Conservation (phyloP, 2,113 vertebrate species). For the Chionis minor region DNA sequence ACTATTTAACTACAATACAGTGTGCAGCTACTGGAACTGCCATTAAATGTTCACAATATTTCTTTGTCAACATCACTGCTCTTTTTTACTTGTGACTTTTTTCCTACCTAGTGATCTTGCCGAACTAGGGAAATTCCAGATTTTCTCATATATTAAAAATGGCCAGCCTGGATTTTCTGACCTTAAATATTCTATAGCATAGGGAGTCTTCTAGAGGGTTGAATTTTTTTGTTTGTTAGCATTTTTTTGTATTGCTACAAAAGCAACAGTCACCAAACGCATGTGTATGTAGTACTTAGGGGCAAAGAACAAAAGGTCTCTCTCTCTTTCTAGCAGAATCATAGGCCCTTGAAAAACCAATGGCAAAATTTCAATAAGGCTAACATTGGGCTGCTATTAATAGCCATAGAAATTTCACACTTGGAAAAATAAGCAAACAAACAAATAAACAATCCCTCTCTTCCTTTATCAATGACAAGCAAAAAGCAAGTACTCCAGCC, state of each 20-base stretch:
- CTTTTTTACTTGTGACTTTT: neutral
- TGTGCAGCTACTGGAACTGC: conserved; percentile 55
- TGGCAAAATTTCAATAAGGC: neutral
- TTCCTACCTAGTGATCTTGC: neutral
- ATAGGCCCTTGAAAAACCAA: neutral
- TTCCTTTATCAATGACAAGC: neutral
- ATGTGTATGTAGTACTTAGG: accelerated
- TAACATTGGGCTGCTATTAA: neutral
- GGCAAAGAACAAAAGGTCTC: neutral
- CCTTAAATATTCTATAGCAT: neutral
- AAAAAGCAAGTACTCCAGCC: neutral
- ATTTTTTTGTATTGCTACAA: neutral
- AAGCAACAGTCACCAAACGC: neutral
- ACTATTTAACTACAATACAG: conserved; percentile 35
- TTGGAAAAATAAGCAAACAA: neutral
- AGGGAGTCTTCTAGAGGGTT: neutral
- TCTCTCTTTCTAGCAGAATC: neutral
- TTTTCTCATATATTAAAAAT: neutral
- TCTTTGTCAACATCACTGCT: conserved; percentile 33
- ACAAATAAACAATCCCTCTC: neutral
- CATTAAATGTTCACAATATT: conserved; percentile 52
- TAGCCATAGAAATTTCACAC: neutral
- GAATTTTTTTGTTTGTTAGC: neutral
- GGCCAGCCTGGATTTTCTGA: neutral
- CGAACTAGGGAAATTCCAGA: neutral